Evolutionary conservation across 2,113 vertebrate genomes (phyloP).

Genomic region (Etheostoma spectabile): DNA sequence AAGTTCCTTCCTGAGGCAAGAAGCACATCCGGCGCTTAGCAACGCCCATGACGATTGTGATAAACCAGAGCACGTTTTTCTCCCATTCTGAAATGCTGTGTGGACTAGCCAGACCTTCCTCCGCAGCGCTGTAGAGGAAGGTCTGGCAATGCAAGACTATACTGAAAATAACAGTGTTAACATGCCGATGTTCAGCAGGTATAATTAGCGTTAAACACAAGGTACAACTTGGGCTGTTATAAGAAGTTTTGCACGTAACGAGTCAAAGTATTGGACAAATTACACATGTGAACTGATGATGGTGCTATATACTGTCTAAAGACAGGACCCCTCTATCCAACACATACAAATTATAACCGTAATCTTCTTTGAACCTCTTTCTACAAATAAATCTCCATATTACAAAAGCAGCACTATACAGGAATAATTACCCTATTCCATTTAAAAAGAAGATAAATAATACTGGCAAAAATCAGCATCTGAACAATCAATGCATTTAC

Average conservation of each 20-base stretch:
- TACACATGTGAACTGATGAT: background rate
- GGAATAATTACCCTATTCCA: constrained; percentile 42
- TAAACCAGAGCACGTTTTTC: too few relatives aligned
- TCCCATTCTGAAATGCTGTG: too few relatives aligned
- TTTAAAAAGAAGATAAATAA: constrained; percentile 54
- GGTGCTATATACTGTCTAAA: background rate
- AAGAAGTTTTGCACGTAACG: background rate
- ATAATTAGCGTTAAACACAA: background rate
- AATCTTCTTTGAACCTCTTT: constrained; percentile 15
- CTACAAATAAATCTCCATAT: constrained; percentile 19
- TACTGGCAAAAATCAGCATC: constrained; percentile 44
- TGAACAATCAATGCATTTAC: constrained; percentile 64
- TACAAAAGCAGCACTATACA: background rate
- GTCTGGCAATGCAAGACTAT: too few relatives aligned
- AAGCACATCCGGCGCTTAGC: too few relatives aligned
- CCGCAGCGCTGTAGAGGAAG: too few relatives aligned
- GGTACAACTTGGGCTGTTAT: background rate
- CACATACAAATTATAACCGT: background rate
- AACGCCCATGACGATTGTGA: too few relatives aligned
- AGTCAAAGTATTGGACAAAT: background rate
- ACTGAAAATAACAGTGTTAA: too few relatives aligned
- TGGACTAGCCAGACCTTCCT: too few relatives aligned
- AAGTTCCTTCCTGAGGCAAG: too few relatives aligned
- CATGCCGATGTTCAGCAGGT: background rate
- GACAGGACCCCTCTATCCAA: too few relatives aligned